phyloP scores from a whole-genome alignment of 2,113 vertebrate genomes.

The Anthoscopus minutus region DNA sequence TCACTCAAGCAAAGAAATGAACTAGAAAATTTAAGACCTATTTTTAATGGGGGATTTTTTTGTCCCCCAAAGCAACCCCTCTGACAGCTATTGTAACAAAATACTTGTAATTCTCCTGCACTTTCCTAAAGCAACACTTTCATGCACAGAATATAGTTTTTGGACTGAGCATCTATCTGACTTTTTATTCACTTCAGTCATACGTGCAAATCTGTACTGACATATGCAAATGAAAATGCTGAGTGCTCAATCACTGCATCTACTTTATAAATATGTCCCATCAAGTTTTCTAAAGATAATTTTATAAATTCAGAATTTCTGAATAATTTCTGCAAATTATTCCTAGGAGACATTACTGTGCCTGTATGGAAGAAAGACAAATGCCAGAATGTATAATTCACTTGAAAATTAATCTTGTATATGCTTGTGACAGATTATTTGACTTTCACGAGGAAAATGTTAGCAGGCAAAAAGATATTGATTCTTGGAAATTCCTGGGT shows the following conservation, averaged over 20 bases:
- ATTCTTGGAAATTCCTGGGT: not conserved
- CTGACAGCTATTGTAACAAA: not conserved
- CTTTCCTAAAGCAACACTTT: not conserved
- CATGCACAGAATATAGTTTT: not conserved
- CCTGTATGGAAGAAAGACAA: not conserved
- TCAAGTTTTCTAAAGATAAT: not conserved
- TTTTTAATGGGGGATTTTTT: not conserved
- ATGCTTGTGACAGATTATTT: not conserved
- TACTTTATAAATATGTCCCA: not conserved
- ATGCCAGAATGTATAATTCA: not conserved
- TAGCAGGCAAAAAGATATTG: not conserved
- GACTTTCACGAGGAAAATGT: not conserved
- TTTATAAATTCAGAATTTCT: not conserved
- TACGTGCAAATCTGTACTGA: not conserved
- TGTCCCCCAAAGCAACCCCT: rapidly evolving
- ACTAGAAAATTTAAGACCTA: constrained; percentile 17
- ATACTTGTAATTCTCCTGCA: not conserved
- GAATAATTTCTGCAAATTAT: not conserved
- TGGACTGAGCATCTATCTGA: not conserved
- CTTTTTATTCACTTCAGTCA: not conserved
- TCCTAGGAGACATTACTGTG: not conserved
- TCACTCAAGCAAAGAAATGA: not conserved
- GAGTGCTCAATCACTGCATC: not conserved
- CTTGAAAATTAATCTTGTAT: not conserved
- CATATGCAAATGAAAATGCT: not conserved